Evolutionary conservation across 2,113 vertebrate species (phyloP).

Genomic region (Burhinus bistriatus): DNA sequence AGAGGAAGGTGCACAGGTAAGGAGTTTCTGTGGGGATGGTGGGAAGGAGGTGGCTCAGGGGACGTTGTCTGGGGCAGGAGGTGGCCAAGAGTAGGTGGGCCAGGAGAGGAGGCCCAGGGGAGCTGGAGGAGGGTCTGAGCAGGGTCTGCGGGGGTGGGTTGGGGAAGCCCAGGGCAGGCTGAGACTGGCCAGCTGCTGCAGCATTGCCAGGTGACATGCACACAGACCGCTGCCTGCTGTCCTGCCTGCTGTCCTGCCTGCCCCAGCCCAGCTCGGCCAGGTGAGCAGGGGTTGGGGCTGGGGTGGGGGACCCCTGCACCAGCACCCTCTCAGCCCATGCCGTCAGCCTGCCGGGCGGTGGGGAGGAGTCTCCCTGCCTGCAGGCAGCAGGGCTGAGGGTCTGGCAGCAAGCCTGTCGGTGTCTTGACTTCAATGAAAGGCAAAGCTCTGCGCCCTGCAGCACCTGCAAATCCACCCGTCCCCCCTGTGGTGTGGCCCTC

Average conservation of each 20-base stretch:
- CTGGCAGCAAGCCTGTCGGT: accelerated
- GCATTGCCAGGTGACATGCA: neutral
- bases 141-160: neutral
- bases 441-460: neutral
- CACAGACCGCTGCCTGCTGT: neutral
- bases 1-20: neutral
- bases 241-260: neutral
- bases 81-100: neutral
- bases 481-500: accelerated
- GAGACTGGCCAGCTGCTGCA: neutral
- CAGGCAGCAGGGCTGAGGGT: accelerated
- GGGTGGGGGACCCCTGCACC: accelerated
- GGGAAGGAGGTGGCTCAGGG: neutral
- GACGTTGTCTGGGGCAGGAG: accelerated
- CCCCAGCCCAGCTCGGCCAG: neutral
- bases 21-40: neutral
- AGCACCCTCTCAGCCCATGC: accelerated
- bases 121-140: neutral
- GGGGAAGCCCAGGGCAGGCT: neutral
- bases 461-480: neutral
- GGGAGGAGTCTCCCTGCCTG: neutral
- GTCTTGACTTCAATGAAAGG: accelerated
- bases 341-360: accelerated
- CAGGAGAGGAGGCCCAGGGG: neutral
- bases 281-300: neutral